Base-by-base conservation (phyloP, 2,888 invertebrate species). In the Pseudococcus jackbeardsleyi region DNA sequence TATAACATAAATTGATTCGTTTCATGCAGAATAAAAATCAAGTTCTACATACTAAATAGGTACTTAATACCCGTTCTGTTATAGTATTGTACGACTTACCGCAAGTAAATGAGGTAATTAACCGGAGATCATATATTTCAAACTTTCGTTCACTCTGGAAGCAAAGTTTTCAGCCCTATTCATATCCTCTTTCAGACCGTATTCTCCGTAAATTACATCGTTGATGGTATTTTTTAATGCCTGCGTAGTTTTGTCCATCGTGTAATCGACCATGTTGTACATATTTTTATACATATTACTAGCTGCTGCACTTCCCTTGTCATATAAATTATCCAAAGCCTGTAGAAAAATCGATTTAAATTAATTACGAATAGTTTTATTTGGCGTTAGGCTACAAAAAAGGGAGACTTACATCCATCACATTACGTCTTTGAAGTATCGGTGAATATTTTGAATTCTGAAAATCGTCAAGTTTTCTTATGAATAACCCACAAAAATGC, bases 181-280 rank as follows among this genome's bases (percentile, higher is more conserved):
- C 46, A 82, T 42, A 15, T 7, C n/a, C 2, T 7, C 42, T 46
- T n/a, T 9, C 46, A 46, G 46, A 46, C 8, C 17, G 11, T 46
- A 5, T n/a, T 11, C 46, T n/a, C 22, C 46, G 22, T 82, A 11
- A 19, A 82, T 4, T 46, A 82, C 46, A 46, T 46, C 46, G 19
- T 12, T 82, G 1, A 82, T 46, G 19, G 46, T 46, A 82, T 82
- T 82, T 82, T 82, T 6, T 0, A 82, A 82, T 4, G 39, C 79
- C 46, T 82, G 79, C 8, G 79, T 82, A 0, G 79, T 4, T 46
- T 46, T 46, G 11, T 19, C 19, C 46, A 82, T 46, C 19, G 19
- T 1, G 12, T 82, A 82, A 46, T 82, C 33, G 11, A 19, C 12
- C 79, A 82, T 46, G 79, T 79, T 79, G 79, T 79, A 79, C n/a